Conservation (phyloP, 1,140 invertebrate species). For the Potamilus streckersoni region DNA sequence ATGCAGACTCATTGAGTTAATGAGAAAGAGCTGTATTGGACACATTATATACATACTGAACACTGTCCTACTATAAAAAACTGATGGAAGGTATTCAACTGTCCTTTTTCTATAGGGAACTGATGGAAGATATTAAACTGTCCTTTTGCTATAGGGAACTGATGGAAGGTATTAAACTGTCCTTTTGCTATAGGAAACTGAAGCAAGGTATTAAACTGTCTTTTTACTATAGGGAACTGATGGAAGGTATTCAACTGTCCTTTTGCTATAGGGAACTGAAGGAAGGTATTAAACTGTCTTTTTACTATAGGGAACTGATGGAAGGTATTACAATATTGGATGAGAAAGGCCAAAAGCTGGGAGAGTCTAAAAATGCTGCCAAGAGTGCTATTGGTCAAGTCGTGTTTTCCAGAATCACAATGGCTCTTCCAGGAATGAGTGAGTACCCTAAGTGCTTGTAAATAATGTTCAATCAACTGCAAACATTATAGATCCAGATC, state of each 20-base stretch:
- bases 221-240: background rate
- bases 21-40: no score
- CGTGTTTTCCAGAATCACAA: slow-evolving; percentile 85
- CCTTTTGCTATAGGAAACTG: slow-evolving; percentile 63
- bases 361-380: slow-evolving; percentile 63
- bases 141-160: slow-evolving; percentile 63
- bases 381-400: slow-evolving; percentile 80
- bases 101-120: slow-evolving; percentile 59
- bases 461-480: background rate
- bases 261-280: no score
- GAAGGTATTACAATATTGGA: slow-evolving; percentile 69
- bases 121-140: slow-evolving; percentile 66
- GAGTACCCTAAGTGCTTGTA: slow-evolving; percentile 65
- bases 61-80: no score
- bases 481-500: background rate
- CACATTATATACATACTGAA: no score
- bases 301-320: slow-evolving; percentile 64
- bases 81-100: slow-evolving; percentile 41
- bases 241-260: no score
- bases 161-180: slow-evolving; percentile 66
- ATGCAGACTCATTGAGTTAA: no score
- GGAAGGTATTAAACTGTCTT: slow-evolving; percentile 43
- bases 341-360: slow-evolving; percentile 65
- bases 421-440: slow-evolving; percentile 76
- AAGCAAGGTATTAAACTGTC: slow-evolving; percentile 66